Percentiles rank a stretch among this genome's conserved stretches.
Conservation (phyloP, 2,797 vertebrate genomes). For the Scolopax bukidnonensis region DNA sequence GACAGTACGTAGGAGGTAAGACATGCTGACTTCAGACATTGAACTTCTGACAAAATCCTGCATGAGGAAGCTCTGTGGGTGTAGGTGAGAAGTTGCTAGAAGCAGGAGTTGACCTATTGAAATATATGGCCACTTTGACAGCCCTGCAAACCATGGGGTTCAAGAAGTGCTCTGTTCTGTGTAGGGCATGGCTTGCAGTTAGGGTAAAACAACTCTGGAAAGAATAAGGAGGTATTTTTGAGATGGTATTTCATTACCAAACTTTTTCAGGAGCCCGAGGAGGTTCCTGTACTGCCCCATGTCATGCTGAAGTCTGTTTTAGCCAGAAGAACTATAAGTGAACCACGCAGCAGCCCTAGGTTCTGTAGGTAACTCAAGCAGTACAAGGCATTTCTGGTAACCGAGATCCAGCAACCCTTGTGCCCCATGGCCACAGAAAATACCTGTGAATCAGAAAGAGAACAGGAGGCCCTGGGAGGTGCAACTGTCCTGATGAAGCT, state of each 20-base stretch:
- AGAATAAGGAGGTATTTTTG: not conserved
- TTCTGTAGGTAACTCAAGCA: rapidly evolving
- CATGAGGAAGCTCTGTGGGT: not conserved
- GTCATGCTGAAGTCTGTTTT: not conserved
- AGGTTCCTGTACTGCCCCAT: not conserved
- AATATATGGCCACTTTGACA: not conserved
- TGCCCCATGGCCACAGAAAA: not conserved
- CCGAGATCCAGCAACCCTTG: not conserved
- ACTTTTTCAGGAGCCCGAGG: not conserved
- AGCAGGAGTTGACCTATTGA: not conserved
- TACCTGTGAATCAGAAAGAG: not conserved
- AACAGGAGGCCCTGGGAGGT: not conserved
- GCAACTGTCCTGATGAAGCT: not conserved
- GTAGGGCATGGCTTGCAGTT: not conserved
- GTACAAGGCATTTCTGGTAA: not conserved
- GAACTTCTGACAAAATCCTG: not conserved
- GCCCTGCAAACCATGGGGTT: not conserved
- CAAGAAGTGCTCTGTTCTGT: not conserved
- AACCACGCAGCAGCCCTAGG: not conserved
- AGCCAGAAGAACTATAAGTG: not conserved
- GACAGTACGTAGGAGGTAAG: not conserved
- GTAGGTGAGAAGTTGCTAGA: not conserved
- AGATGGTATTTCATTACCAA: not conserved
- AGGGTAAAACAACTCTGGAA: not conserved
- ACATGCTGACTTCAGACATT: conserved; percentile 15